Conservation (phyloP, 2,888 invertebrate species). For the Scrobipalpa costella region DNA sequence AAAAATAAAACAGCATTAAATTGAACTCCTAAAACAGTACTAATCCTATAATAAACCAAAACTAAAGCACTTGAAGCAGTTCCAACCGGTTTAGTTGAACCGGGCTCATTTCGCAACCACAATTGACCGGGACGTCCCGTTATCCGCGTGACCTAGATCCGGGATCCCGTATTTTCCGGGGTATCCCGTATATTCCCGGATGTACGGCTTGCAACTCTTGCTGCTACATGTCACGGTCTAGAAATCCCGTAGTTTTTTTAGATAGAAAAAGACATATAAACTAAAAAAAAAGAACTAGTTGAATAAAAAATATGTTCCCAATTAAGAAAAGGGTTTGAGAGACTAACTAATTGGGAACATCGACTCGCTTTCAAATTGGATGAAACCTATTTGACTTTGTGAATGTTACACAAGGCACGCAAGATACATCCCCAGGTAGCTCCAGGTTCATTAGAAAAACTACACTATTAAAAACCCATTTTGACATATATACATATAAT, state of each 20-base stretch:
- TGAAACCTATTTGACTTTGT: no score
- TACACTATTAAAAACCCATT: no score
- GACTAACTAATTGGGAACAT: no score
- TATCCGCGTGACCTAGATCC: constrained; percentile 13
- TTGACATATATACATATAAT: no score
- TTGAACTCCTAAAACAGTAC: not conserved
- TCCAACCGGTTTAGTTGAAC: not conserved
- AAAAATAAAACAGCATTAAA: not conserved
- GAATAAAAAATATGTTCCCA: no score
- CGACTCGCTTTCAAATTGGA: no score
- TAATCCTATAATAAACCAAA: constrained; percentile 12
- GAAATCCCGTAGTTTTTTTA: not conserved
- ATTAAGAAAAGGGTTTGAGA: no score
- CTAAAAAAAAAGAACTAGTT: no score
- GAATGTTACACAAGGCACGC: no score
- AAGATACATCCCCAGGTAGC: no score
- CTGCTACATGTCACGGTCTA: not conserved
- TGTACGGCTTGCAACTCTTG: not conserved
- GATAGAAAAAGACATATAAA: not conserved
- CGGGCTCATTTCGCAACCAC: constrained; percentile 17
- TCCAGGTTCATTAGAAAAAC: no score
- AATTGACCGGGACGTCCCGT: constrained; percentile 20
- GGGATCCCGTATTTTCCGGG: constrained; percentile 11
- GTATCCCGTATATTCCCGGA: constrained; percentile 4
- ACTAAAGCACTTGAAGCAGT: constrained; percentile 9